Base-by-base conservation (phyloP, 2,113 vertebrate genomes). In the Ceuthmochares aereus region DNA sequence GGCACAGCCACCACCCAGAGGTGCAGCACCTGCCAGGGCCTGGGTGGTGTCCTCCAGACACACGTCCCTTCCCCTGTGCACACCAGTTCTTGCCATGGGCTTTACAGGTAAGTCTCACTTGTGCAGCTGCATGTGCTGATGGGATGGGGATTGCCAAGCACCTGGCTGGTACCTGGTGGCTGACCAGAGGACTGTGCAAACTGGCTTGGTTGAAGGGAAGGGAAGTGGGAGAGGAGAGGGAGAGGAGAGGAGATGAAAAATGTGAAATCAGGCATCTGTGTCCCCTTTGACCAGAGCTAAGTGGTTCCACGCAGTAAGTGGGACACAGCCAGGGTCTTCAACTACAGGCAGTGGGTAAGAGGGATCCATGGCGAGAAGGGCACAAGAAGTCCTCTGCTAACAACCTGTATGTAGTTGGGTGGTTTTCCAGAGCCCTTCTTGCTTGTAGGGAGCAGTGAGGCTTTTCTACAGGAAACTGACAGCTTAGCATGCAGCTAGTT, bases 141-240 rank as follows among this genome's bases (percentile, higher is more conserved):
- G 27, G 30, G 18, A 22, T 27, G 29, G 47, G 32, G 18, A 5
- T 19, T 60, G 63, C 9, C 3, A 6, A 59, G 29, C 1, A 17
- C 10, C 56, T 2, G 0, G 14, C 0, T 26, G 66, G 42, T 45
- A 9, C 0, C 2, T 8, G 3, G 19, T 21, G 29, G 30, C 36
- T 37, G 42, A 6, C 8, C 30, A 25, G 47, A 4, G 21, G 17
- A 21, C 0, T 59, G 45, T 18, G 45, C 17, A 58, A 62, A 2
- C 14, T 58, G 36, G 23, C 54, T 68, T 10, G 1, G 58, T 25
- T 15, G 49, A 6, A 26, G 9, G 42, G 59, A 7, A 19, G 7
- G 19, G 29, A 4, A 17, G 16, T 12, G 9, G 40, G 4, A 22
- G 32, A 18, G 21, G 2, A 13, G 36, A 19, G 14, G 29, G 32